Evolutionary conservation across 2,113 vertebrate species (phyloP), one percentile per base, ranked within the genome.

Genomic region (Genyomyrus donnyi): DNA sequence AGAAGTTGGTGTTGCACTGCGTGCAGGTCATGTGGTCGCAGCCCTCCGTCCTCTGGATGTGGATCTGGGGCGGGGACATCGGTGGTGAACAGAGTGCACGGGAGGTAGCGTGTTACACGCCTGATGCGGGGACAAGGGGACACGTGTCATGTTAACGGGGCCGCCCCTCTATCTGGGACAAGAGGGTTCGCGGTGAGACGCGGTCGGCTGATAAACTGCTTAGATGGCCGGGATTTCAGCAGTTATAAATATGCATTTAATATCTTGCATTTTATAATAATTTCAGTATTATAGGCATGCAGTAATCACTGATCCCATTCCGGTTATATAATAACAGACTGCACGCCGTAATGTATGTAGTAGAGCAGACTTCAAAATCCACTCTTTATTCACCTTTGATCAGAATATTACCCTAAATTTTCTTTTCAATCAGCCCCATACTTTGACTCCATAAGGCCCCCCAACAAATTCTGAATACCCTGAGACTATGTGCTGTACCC

Each of bases 1-100:
- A 99, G 95, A 99, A 99, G 94, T 99, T 99, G 91, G 98, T 99
- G 96, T 98, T 98, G 91, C 98, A 99, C 89, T 99, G 98, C 6
- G 97, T 97, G 91, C 98, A 99, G 56, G 97, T 98, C 98, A 99
- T 99, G 88, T 99, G 98, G 93, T 99, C 98, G 91, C 98, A 99
- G 48, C 98, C 98, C 95, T 99, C 98, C 0, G 98, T 99, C 88
- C 97, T 97, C 96, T 99, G 98, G 93, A 99, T 99, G 91, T 99
- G 98, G 93, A 99, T 99, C 98, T 99, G 35, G 27, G 80, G 87
- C n/a, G n/a, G 80, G 39, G 45, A 39, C 21, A 49, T 27, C 21
- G 15, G 21, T 7, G 31, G 53, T 62, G 19, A 24, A 39, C 13
- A 35, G 31, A 10, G 8, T 0, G 49, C 15, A 21, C 3, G 46